Evolutionary conservation across 1,140 invertebrate species (phyloP).

Genomic region (Drosophila lini): DNA sequence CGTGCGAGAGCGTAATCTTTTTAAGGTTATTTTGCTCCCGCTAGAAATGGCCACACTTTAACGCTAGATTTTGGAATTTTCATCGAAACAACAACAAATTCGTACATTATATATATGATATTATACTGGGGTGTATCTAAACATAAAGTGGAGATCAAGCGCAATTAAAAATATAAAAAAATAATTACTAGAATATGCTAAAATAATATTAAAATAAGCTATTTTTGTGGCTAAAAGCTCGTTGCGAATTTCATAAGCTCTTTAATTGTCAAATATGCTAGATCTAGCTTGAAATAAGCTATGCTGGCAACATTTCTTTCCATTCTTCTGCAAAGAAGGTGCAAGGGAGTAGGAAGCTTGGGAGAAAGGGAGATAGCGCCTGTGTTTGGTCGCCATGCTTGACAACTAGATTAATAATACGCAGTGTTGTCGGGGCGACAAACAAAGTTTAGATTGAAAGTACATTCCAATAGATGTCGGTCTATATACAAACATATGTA

Average conservation of each 20-base stretch:
- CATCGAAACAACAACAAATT: not conserved
- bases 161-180: too few species aligned
- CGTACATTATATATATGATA: too few species aligned
- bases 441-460: constrained; percentile 32
- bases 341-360: not conserved
- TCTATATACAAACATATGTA: not conserved
- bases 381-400: constrained; percentile 41
- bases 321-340: not conserved
- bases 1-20: not conserved
- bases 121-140: too few species aligned
- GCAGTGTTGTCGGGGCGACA: constrained; percentile 35
- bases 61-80: not conserved
- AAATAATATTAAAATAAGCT: too few species aligned
- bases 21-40: not conserved
- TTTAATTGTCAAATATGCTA: too few species aligned
- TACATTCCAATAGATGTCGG: constrained; percentile 30
- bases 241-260: too few species aligned
- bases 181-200: too few species aligned
- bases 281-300: too few species aligned
- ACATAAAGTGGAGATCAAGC: too few species aligned
- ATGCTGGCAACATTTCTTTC: not conserved
- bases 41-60: not conserved
- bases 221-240: too few species aligned
- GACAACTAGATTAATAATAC: constrained; percentile 54
- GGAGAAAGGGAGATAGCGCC: constrained; percentile 12